Evolutionary conservation across 2,797 vertebrate species (phyloP).

Genomic region (Adelosebastes latens): DNA sequence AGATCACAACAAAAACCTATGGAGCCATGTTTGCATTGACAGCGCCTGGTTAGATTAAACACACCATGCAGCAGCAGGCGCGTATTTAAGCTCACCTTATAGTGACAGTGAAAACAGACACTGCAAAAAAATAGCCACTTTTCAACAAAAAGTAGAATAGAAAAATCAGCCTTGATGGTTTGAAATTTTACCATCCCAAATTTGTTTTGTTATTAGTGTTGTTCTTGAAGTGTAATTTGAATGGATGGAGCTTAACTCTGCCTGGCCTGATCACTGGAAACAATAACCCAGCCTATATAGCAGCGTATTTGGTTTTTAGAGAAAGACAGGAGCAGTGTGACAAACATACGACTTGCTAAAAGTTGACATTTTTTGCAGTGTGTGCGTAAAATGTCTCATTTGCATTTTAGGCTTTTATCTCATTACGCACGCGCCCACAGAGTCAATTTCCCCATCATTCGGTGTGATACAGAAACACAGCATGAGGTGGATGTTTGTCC

Average conservation of each 20-base stretch:
- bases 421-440: slow-evolving; percentile 21
- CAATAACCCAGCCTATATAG: not conserved
- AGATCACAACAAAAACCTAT: not conserved
- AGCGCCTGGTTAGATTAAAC: not conserved
- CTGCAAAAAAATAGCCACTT: not conserved
- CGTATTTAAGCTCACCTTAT: not conserved
- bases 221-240: not conserved
- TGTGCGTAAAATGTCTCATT: slow-evolving; percentile 16
- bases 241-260: not conserved
- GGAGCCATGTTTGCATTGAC: not conserved
- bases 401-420: slow-evolving; percentile 16
- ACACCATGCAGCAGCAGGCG: not conserved
- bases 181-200: not conserved
- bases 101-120: not conserved
- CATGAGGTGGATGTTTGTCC: not conserved
- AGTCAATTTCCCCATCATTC: not conserved
- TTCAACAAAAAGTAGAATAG: not conserved
- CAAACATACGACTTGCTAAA: not conserved
- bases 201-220: not conserved
- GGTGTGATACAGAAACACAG: not conserved
- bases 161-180: not conserved
- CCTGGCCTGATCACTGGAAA: not conserved
- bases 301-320: not conserved
- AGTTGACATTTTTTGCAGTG: slow-evolving; percentile 24
- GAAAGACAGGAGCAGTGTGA: not conserved